Conservation (phyloP, 64 coral and sea anemone genomes). For the Cladopsammia gracilis region DNA sequence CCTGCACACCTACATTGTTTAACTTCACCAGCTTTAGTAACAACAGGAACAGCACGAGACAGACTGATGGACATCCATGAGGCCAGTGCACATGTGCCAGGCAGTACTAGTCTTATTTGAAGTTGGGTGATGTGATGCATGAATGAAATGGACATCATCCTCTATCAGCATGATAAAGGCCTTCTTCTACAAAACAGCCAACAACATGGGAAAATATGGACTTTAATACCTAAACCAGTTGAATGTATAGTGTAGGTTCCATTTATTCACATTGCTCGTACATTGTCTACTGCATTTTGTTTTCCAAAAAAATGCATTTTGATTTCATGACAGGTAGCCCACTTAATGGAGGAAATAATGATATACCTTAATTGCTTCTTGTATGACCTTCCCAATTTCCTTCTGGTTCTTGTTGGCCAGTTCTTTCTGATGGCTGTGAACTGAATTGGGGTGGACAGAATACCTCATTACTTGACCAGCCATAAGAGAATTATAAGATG, state of each 20-base stretch:
- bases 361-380: no score
- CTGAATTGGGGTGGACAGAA: not conserved
- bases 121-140: conserved; percentile 28
- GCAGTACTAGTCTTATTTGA: conserved; percentile 25
- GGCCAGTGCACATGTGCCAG: conserved; percentile 63
- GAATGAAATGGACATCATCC: conserved; percentile 50
- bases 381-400: not conserved
- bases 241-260: no score
- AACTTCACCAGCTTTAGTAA: not conserved
- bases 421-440: not conserved
- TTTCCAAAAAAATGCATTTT: no score
- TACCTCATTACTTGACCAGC: not conserved
- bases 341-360: no score
- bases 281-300: no score
- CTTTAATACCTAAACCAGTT: no score
- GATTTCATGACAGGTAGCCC: no score
- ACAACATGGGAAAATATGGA: no score
- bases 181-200: not conserved
- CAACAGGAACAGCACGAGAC: not conserved
- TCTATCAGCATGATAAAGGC: conserved; percentile 40
- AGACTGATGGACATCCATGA: not conserved
- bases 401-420: not conserved
- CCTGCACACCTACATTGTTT: not conserved
- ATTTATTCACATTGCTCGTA: no score
- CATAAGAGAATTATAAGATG: not conserved